phyloP scores from a whole-genome alignment of 2,797 vertebrate genomes.

The Danionella dracula region DNA sequence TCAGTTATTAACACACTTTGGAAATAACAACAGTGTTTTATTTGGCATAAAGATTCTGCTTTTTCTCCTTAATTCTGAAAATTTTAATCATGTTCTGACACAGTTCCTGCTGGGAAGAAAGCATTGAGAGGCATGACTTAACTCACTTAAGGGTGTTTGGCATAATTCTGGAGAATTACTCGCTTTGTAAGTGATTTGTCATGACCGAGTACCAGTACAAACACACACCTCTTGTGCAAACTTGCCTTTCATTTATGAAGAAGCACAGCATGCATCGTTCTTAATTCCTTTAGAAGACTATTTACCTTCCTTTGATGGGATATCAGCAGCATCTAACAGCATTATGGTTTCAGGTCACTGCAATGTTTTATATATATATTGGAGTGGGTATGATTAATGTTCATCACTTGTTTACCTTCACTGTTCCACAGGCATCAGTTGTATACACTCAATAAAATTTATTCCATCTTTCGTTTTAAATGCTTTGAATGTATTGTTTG shows the following conservation, averaged over 20 bases:
- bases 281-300: neutral
- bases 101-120: neutral
- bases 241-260: neutral
- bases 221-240: neutral
- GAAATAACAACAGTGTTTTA: too few relatives aligned
- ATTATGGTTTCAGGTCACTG: neutral
- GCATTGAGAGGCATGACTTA: neutral
- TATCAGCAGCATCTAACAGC: neutral
- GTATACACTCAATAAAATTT: too few relatives aligned
- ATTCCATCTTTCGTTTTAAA: too few relatives aligned
- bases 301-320: neutral
- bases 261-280: neutral
- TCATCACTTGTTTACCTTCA: too few relatives aligned
- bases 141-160: neutral
- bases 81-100: too few relatives aligned
- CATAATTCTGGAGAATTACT: neutral
- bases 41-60: too few relatives aligned
- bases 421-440: too few relatives aligned
- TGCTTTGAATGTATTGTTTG: too few relatives aligned
- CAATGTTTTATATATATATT: neutral
- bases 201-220: neutral
- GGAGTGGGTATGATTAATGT: too few relatives aligned
- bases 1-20: too few relatives aligned
- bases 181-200: neutral
- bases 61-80: too few relatives aligned